Evolutionary conservation across 2,888 invertebrate species (phyloP).

Genomic region (Tetanocera ferruginea): DNA sequence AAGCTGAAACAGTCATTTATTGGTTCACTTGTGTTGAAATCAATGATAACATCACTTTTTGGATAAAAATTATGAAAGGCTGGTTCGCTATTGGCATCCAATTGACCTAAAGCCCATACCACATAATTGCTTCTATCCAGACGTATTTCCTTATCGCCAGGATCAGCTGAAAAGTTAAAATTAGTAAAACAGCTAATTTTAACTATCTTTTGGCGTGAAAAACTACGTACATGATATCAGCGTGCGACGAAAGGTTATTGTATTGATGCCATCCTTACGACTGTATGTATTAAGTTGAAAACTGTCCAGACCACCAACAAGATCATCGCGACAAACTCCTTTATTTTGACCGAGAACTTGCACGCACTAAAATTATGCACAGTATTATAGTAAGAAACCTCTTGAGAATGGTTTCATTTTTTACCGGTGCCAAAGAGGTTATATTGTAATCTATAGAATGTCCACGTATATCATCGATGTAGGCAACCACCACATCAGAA

Average conservation of each 20-base stretch:
- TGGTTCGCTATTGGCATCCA: conserved; percentile 84
- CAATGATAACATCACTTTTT: conserved; percentile 77
- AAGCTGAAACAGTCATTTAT: conserved; percentile 83
- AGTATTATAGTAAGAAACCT: neutral
- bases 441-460: conserved; percentile 87
- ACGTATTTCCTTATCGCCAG: conserved; percentile 81
- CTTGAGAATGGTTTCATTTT: neutral
- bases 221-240: conserved; percentile 78
- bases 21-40: conserved; percentile 77
- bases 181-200: neutral
- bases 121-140: conserved; percentile 76
- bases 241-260: conserved; percentile 82
- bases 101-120: conserved; percentile 87
- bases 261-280: conserved; percentile 82
- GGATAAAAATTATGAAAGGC: conserved; percentile 87
- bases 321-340: conserved; percentile 88
- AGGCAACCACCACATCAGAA: conserved; percentile 85
- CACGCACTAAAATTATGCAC: conserved; percentile 73
- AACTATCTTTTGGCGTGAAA: neutral
- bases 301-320: conserved; percentile 85
- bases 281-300: conserved; percentile 83
- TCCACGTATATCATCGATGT: conserved; percentile 80
- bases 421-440: conserved; percentile 83
- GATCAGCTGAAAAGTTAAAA: conserved; percentile 75
- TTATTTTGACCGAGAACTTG: conserved; percentile 87